Percentiles rank a stretch among this genome's conserved stretches.
phyloP scores from a whole-genome alignment of 2,113 vertebrate genomes.

The Triplophysa rosa region DNA sequence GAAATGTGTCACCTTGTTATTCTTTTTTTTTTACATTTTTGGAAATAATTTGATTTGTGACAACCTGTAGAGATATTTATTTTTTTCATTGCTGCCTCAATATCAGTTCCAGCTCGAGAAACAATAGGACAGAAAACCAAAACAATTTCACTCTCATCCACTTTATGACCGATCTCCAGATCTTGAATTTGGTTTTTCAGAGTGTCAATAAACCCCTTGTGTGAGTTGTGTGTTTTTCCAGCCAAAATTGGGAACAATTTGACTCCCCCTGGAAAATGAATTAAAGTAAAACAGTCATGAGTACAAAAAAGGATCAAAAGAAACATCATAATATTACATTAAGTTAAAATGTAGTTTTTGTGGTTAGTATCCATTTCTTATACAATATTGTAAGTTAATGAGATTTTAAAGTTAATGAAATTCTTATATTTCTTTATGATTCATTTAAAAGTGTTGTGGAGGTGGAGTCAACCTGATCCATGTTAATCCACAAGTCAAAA shows the following conservation, averaged over 20 bases:
- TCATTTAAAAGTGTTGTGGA: no score
- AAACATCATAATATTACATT: no score
- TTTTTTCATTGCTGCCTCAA: neutral
- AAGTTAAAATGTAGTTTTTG: no score
- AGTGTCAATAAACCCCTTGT: neutral
- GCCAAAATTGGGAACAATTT: neutral
- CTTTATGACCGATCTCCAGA: neutral
- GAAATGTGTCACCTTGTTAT: no score
- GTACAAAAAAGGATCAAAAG: no score
- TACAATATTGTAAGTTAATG: no score
- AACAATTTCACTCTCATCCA: neutral
- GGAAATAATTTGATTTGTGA: neutral
- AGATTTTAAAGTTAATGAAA: no score
- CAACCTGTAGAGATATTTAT: neutral
- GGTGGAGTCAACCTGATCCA: no score
- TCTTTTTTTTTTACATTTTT: no score
- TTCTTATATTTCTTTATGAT: no score
- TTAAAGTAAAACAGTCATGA: neutral
- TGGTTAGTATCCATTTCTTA: no score
- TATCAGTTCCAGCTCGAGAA: slow-evolving; percentile 13
- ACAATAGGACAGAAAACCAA: slow-evolving; percentile 5
- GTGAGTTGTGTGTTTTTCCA: neutral
- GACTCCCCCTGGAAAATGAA: neutral
- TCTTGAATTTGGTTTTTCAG: neutral
- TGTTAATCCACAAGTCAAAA: no score